A percentile compares a stretch with the other conserved stretches of the same genome.
Evolutionary conservation across 1,140 invertebrate species (phyloP).

Genomic region (Neodiprion lecontei): DNA sequence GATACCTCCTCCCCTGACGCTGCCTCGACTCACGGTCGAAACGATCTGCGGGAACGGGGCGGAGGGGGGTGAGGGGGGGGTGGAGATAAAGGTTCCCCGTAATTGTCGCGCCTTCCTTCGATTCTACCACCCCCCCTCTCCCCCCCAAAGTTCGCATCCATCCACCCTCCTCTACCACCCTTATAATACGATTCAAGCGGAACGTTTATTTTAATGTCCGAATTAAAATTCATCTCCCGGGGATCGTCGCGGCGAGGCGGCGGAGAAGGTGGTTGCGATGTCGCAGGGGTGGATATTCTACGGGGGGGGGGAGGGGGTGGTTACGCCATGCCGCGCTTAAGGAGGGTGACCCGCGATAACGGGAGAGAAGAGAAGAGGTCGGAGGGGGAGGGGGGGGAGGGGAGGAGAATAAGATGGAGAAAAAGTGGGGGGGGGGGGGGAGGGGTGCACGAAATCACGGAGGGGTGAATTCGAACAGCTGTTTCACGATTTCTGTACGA

Average conservation of each 20-base stretch:
- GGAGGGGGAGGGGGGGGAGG: no score
- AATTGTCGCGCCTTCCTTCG: background rate
- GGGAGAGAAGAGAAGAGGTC: no score
- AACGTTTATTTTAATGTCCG: conserved; percentile 5
- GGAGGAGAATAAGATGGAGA: no score
- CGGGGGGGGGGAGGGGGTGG: background rate
- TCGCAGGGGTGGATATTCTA: background rate
- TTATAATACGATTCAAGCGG: conserved; percentile 4
- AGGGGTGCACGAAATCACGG: no score
- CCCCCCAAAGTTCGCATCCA: no score
- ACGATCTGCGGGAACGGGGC: background rate
- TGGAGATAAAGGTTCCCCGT: background rate
- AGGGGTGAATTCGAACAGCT: no score
- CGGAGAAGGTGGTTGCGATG: background rate
- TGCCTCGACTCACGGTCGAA: background rate
- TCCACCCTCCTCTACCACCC: background rate
- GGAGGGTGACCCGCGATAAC: background rate
- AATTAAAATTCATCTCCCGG: conserved; percentile 5
- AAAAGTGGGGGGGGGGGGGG: no score
- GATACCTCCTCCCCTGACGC: no score
- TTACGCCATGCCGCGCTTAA: background rate
- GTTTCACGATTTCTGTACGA: no score
- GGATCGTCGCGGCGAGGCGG: background rate
- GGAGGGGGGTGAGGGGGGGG: background rate
- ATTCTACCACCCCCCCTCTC: background rate